Base-by-base conservation (phyloP, 2,888 invertebrate genomes). In the Pimpla rufipes region DNA sequence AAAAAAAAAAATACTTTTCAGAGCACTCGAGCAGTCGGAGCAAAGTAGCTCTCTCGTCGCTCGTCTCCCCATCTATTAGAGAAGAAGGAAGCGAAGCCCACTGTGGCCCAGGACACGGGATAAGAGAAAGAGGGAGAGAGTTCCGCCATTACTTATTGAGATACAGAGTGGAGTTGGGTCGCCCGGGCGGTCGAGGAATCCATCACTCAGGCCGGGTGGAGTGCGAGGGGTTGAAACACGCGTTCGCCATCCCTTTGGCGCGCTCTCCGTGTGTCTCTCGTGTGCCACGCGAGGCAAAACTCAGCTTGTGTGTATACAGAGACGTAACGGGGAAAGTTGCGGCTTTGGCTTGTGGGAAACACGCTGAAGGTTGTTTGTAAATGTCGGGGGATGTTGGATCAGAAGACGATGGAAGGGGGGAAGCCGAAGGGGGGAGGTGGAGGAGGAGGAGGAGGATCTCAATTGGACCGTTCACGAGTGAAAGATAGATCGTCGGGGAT, bases 401-500 rank as follows among this genome's bases (percentile, higher is more conserved):
- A 88, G 87, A 87, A 70, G 50, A 59, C 35, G 67, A 74, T 57
- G 50, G 40, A 67, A 29, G 11, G 11, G 70, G 10, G 18, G n/a
- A 50, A n/a, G 57, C n/a, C n/a, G n/a, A 37, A 86, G 85, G 83
- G 83, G 84, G 85, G 83, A 11, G 11, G 13, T 2, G 29, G 11
- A 7, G n/a, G 45, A 21, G n/a, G 40, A 23, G 29, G 59, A 84
- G 85, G 85, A 85, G 84, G 85, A 85, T 89, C 88, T 90, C 90
- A 89, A 92, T 91, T 90, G 91, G 90, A 89, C 88, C 89, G 90
- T 88, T 89, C 89, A 88, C 85, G 87, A 87, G 89, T 87, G 87
- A 89, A 92, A 92, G 92, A 93, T 89, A 89, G 92, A 93, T 92
- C 92, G 92, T 85, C 86, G 85, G 89, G 91, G 91, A 93, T 93